These are phyloP conservation scores for Phorcus lineatus DNA, from an alignment of 2,888 invertebrate species.

Conservation along the genomic window DNA sequence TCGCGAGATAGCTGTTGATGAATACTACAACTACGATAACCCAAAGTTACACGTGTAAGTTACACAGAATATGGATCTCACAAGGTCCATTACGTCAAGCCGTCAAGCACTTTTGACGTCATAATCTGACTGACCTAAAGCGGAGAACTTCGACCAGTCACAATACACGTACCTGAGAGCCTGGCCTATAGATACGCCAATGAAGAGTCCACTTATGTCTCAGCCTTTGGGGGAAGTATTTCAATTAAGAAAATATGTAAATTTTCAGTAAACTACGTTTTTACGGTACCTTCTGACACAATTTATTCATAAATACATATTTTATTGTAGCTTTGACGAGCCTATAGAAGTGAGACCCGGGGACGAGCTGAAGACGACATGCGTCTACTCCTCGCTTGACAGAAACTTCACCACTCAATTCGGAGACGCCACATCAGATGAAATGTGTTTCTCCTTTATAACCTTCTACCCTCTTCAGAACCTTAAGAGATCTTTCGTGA, in stretches of 20 bases:
- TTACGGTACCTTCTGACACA: slow-evolving; percentile 49
- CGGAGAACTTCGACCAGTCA: no score
- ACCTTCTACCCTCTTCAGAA: slow-evolving; percentile 49
- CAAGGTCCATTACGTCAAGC: no score
- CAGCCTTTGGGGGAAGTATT: no score
- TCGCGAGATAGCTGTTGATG: slow-evolving; percentile 42
- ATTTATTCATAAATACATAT: no score
- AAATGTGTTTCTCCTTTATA: slow-evolving; percentile 58
- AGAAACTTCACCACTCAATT: slow-evolving; percentile 38
- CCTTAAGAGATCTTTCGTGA: slow-evolving; percentile 38
- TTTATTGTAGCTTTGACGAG: slow-evolving; percentile 47
- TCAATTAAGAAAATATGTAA: slow-evolving; percentile 44
- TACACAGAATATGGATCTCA: no score
- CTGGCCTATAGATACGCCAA: no score
- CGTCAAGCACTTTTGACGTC: no score
- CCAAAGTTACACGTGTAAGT: slow-evolving; percentile 52
- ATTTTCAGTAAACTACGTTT: slow-evolving; percentile 54
- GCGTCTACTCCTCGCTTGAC: slow-evolving; percentile 41
- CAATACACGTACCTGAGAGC: no score
- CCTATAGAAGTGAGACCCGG: slow-evolving; percentile 47
- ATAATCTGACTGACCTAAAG: no score
- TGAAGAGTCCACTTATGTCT: no score
- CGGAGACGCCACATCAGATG: slow-evolving; percentile 49
- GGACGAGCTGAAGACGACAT: slow-evolving; percentile 47
- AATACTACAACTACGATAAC: slow-evolving; percentile 46